Evolutionary conservation across 2,888 invertebrate genomes (phyloP).

Genomic region (Coecobrya sp.): DNA sequence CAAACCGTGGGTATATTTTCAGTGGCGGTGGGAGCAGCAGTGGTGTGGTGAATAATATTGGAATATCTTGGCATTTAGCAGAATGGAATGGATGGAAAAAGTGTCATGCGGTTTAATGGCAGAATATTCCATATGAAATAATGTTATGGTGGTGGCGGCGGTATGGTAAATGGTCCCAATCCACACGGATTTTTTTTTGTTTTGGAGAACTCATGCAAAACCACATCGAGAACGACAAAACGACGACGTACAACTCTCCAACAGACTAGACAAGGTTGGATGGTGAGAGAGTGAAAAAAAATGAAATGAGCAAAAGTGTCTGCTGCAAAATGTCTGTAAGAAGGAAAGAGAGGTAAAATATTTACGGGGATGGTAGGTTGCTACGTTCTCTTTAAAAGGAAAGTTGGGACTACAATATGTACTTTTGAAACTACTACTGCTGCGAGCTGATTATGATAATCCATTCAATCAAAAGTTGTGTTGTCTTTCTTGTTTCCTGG

Average conservation of each 20-base stretch:
- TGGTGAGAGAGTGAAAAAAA: neutral
- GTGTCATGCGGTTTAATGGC: constrained; percentile 62
- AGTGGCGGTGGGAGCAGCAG: neutral
- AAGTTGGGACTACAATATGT: constrained; percentile 1
- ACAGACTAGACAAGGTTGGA: neutral
- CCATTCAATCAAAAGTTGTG: constrained; percentile 62
- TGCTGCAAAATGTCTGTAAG: neutral
- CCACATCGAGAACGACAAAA: constrained; percentile 18
- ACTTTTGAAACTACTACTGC: neutral
- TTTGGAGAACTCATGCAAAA: constrained; percentile 26
- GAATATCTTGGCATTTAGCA: constrained; percentile 58
- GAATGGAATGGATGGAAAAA: constrained; percentile 36
- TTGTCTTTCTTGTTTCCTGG: neutral
- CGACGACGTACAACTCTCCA: neutral
- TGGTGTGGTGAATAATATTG: constrained; percentile 45
- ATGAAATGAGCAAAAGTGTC: constrained; percentile 45
- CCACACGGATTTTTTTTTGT: constrained; percentile 39
- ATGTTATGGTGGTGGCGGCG: constrained; percentile 10
- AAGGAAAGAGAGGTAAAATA: neutral
- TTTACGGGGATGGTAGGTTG: neutral
- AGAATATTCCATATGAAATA: constrained; percentile 16
- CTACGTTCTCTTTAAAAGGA: neutral
- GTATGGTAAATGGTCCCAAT: constrained; percentile 25
- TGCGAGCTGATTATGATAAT: constrained; percentile 55
- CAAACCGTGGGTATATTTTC: neutral